Evolutionary conservation across 2,797 vertebrate species (phyloP).

Genomic region (Notamacropus eugenii): DNA sequence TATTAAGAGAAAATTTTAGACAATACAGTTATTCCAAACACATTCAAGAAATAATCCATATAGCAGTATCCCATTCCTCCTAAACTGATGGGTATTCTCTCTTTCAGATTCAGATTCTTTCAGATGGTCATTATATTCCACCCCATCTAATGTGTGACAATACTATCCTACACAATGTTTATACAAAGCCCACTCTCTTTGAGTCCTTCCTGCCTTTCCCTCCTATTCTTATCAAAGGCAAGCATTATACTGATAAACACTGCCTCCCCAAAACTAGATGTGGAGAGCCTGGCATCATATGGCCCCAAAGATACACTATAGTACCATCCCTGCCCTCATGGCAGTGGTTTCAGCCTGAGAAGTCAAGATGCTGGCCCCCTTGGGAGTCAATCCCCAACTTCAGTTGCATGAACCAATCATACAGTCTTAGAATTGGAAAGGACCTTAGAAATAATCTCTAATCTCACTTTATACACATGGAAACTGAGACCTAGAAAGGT

Average conservation of each 20-base stretch:
- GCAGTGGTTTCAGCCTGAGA: not conserved
- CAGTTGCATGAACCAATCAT: not conserved
- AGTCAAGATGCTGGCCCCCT: not conserved
- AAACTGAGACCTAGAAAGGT: not conserved
- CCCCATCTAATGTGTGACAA: not conserved
- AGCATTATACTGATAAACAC: not conserved
- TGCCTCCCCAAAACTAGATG: not conserved
- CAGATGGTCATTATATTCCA: not conserved
- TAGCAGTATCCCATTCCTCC: not conserved
- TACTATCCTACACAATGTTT: not conserved
- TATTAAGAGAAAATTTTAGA: not conserved
- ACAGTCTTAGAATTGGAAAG: not conserved
- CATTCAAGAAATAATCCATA: not conserved
- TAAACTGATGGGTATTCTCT: not conserved
- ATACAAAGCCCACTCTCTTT: not conserved
- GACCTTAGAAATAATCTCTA: accelerated
- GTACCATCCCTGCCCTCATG: accelerated
- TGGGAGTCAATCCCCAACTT: not conserved
- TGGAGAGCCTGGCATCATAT: not conserved
- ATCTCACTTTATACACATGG: not conserved
- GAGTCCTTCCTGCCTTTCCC: not conserved
- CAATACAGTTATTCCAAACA: not conserved
- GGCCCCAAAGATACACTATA: not conserved
- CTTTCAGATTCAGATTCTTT: not conserved
- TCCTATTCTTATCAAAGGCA: not conserved